Evolutionary conservation across 2,888 invertebrate species (phyloP).

Genomic region (Arge pagana): DNA sequence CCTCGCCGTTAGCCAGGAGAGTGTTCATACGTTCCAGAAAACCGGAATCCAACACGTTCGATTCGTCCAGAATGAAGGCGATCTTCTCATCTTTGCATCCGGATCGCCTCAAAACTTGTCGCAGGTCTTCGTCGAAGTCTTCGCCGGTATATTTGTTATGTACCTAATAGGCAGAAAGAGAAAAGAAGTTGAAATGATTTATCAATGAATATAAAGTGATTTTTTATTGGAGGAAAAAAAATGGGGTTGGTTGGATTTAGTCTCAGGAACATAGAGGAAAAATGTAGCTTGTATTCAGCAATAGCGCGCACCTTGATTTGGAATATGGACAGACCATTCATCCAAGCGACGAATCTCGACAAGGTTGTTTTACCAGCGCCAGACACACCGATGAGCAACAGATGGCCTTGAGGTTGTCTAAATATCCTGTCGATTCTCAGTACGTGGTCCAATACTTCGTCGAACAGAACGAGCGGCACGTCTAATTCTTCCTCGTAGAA

Average conservation of each 20-base stretch:
- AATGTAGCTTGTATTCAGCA: not conserved
- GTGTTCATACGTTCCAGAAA: conserved; percentile 99
- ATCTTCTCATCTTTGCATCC: conserved; percentile 98
- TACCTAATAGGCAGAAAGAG: conserved; percentile 63
- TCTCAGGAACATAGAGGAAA: not conserved
- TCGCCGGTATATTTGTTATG: conserved; percentile 99
- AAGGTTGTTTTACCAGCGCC: conserved; percentile 99
- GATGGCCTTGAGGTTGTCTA: conserved; percentile 97
- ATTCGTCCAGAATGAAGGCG: conserved; percentile 98
- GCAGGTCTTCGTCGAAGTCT: conserved; percentile 98
- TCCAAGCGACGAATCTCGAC: conserved; percentile 99
- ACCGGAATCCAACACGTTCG: conserved; percentile 97
- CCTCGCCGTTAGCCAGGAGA: conserved; percentile 96
- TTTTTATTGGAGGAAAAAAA: conserved; percentile 1
- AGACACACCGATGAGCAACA: conserved; percentile 96
- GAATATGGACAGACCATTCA: conserved; percentile 99
- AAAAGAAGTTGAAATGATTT: no score
- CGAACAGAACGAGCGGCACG: conserved; percentile 96
- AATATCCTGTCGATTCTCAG: conserved; percentile 98
- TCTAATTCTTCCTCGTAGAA: conserved; percentile 99
- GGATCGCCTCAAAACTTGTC: conserved; percentile 82
- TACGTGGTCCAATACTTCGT: conserved; percentile 99
- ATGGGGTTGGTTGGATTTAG: not conserved
- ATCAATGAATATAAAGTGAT: not conserved
- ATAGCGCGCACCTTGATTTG: conserved; percentile 86